Base-by-base conservation (phyloP, 2,113 vertebrate genomes). In the Plestiodon gilberti region DNA sequence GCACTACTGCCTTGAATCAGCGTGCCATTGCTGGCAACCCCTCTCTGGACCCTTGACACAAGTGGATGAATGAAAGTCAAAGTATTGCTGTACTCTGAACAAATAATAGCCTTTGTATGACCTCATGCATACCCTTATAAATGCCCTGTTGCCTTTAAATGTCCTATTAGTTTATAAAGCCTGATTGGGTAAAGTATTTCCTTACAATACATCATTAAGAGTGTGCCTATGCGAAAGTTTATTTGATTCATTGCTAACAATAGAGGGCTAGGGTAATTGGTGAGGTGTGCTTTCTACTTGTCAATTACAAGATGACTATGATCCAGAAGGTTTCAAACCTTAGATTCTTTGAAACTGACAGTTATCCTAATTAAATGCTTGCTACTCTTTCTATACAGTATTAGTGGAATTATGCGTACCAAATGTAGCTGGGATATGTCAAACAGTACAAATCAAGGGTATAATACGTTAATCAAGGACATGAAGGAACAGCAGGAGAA, bases 251-350 rank as follows among this genome's bases (percentile, higher is more conserved):
- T 15, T 62, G 25, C 85, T 93, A 0, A 13, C 83, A 84, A 87
- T 81, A 67, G 90, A 88, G 22, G 22, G 38, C 61, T 67, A n/a
- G 52, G 84, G 62, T 85, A 77, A 48, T 90, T 84, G 89, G 82
- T 85, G 91, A 91, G 69, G 48, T 87, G 48, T 87, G 80, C 82
- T 83, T 85, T 82, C 75, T 76, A 48, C 71, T 81, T 88, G 88
- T 86, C 88, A 86, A 48, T 95, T 48, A 48, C 73, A 93, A 85
- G 79, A 88, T 61, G 87, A 84, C 88, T 89, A 80, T 52, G 80
- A 87, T 86, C 87, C 79, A 83, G 82, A 89, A 88, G 84, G 40
- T 52, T 69, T 81, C 64, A 48, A 33, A 69, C 3, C 64, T 88
- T 79, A 65, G 30, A 85, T 85, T 69, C 35, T 88, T 93, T 87